Base-by-base conservation (phyloP, 2,888 invertebrate species). In the Parnassius smintheus region DNA sequence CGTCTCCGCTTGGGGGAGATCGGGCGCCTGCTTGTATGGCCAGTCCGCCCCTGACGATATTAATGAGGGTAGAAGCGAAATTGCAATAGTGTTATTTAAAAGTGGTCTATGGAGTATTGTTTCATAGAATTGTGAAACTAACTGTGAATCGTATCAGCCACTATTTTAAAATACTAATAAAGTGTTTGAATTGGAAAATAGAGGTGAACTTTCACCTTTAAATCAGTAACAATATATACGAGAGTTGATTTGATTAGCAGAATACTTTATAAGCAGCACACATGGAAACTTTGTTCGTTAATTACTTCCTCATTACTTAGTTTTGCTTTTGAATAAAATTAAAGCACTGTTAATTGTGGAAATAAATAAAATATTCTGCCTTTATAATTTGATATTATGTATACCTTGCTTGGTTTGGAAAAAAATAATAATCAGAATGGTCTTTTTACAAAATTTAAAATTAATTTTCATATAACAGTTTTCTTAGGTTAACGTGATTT, bases 1-100 rank as follows among this genome's bases (percentile, higher is more conserved):
- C 90, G 91, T 86, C 85, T 91, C 91, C 91, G 88, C 88, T 88
- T 85, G 91, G 73, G 91, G 91, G 86, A 91, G 91, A 82, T 83
- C 90, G 86, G 91, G 91, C 82, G 90, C 90, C 82, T 90, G 91
- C 88, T 91, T 91, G 92, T 92, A 92, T 88, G 92, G 91, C 92
- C 92, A 92, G 91, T 92, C 92, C 90, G 89, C 91, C 91, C 92
- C 92, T 92, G 92, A 91, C 92, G 90, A 92, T 92, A 90, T 91
- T 90, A 91, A 91, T 90, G 91, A 91, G 90, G 86, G 85, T 91
- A 91, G 88, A 91, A 91, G 91, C 91, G 87, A 87, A 77, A 83
- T 91, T 91, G 91, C 91, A 90, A 85, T 79, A 82, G 89, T 91
- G 90, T 91, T 72, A 75, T 81, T 85, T 81, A 77, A 83, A 85